Conservation (phyloP, 53 echinoderm and acorn worm species). For the Paracentrotus lividus region DNA sequence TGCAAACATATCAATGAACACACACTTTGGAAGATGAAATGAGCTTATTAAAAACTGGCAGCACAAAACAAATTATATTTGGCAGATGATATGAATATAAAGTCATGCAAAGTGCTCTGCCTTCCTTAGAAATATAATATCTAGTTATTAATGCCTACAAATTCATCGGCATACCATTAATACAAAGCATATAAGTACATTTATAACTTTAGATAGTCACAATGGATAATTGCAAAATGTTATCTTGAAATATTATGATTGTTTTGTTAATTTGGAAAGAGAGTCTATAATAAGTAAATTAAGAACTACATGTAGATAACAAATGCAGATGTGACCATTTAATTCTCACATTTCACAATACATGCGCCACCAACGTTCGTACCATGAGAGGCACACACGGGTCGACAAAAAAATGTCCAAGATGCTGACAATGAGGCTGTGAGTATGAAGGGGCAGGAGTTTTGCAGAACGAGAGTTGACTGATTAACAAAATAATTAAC, state of each 20-base stretch:
- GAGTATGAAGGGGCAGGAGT: no score
- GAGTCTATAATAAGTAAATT: no score
- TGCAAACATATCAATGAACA: not conserved
- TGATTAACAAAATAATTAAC: no score
- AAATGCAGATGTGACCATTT: no score
- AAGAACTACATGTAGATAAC: no score
- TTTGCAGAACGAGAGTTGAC: no score
- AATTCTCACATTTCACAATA: no score
- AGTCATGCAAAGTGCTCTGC: not conserved
- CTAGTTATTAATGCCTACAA: not conserved
- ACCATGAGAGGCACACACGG: no score
- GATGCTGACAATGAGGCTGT: no score
- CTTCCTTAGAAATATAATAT: not conserved
- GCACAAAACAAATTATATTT: not conserved
- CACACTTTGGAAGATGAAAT: not conserved
- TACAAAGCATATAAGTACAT: not conserved
- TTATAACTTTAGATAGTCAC: not conserved
- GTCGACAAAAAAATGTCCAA: no score
- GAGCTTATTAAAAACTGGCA: not conserved
- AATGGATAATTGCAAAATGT: not conserved
- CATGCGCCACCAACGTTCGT: no score
- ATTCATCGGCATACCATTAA: not conserved
- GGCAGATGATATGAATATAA: not conserved
- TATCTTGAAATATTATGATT: not conserved
- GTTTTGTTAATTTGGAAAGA: no score